phyloP scores from a whole-genome alignment of 1,140 invertebrate genomes.

The Trichomalopsis sarcophagae region DNA sequence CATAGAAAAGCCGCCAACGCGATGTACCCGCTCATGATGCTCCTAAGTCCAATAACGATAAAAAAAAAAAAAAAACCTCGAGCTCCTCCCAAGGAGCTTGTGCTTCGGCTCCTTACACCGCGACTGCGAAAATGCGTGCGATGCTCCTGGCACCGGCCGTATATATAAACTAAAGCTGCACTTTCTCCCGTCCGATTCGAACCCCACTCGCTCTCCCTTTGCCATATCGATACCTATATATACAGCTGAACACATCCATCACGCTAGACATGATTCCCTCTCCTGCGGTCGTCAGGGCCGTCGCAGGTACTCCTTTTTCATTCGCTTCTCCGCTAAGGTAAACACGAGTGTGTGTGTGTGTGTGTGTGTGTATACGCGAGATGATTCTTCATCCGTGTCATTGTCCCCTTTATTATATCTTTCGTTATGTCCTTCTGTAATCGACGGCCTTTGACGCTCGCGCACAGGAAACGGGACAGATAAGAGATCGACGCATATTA shows the following conservation, averaged over 20 bases:
- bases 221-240: not conserved
- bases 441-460: not conserved
- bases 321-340: not conserved
- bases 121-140: slow-evolving; percentile 69
- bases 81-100: not conserved
- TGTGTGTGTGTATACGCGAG: not conserved
- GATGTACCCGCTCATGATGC: slow-evolving; percentile 12
- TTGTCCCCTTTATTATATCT: slow-evolving; percentile 9
- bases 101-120: slow-evolving; percentile 31
- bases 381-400: not conserved
- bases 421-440: not conserved
- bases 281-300: slow-evolving; percentile 63
- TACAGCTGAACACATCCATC: slow-evolving; percentile 58
- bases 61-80: not conserved
- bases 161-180: slow-evolving; percentile 72
- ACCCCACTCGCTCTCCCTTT: slow-evolving; percentile 28
- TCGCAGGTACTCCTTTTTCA: slow-evolving; percentile 39
- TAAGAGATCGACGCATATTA: not conserved
- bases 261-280: slow-evolving; percentile 70
- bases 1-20: slow-evolving; percentile 18
- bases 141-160: slow-evolving; percentile 61
- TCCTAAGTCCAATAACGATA: too few relatives aligned
- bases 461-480: not conserved
- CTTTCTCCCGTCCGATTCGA: slow-evolving; percentile 70
- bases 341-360: not conserved